phyloP scores from a whole-genome alignment of 35 echinoderm and acorn worm genomes.

The Acanthaster planci region DNA sequence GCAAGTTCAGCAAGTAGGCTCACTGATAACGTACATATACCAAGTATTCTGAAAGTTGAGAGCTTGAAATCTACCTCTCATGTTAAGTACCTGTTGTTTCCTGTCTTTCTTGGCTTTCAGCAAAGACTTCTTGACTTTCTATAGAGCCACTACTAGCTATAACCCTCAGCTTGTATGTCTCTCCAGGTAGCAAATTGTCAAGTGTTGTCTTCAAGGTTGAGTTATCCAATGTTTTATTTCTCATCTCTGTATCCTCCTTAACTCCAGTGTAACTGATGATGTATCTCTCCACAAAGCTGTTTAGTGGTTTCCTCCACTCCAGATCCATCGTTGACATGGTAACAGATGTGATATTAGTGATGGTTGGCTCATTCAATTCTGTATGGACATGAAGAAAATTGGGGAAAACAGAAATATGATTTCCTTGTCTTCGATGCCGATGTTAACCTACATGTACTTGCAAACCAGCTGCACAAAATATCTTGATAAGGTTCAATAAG shows the following conservation, averaged over 20 bases:
- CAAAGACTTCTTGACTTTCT: neutral
- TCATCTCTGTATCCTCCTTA: neutral
- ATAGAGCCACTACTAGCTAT: neutral
- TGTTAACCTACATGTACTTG: no score
- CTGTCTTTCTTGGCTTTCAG: neutral
- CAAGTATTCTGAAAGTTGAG: no score
- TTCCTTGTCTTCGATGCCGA: no score
- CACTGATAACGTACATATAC: no score
- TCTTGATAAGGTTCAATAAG: no score
- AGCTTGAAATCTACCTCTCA: no score
- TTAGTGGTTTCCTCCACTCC: neutral
- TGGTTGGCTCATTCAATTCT: conserved; percentile 8
- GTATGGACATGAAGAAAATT: neutral
- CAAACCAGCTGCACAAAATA: no score
- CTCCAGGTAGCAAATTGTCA: neutral
- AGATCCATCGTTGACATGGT: neutral
- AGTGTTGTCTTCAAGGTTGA: neutral
- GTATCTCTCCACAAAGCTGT: neutral
- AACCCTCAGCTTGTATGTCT: conserved; percentile 6
- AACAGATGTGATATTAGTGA: neutral
- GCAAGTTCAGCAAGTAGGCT: no score
- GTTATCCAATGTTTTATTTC: neutral
- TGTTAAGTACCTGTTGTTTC: conserved; percentile 7
- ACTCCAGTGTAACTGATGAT: neutral
- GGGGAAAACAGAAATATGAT: no score